Conservation (phyloP, 2,113 vertebrate species). For the Percina caprodes region DNA sequence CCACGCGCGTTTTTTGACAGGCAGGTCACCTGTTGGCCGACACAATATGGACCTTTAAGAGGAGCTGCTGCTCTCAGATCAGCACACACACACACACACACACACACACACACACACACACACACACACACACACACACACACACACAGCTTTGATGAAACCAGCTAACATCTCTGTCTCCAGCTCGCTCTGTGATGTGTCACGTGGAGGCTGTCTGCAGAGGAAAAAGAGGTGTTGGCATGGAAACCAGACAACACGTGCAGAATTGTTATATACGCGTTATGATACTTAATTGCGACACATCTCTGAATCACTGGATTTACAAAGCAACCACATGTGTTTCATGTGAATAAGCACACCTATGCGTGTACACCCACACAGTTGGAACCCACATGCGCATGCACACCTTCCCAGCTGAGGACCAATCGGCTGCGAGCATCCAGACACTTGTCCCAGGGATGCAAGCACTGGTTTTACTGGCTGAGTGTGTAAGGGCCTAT, state of each 20-base stretch:
- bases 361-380: not conserved
- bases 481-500: conserved; percentile 25
- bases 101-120: too few relatives aligned
- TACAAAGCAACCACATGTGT: not conserved
- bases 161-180: conserved; percentile 28
- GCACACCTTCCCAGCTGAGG: conserved; percentile 40
- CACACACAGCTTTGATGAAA: not conserved
- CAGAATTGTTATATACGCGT: not conserved
- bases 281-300: not conserved
- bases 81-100: not conserved
- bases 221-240: conserved; percentile 63
- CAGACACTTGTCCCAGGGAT: conserved; percentile 38
- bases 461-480: conserved; percentile 32
- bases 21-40: conserved; percentile 58
- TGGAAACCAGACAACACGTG: conserved; percentile 71
- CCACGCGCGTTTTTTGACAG: conserved; percentile 31
- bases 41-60: conserved; percentile 18
- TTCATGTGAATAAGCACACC: not conserved
- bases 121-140: too few relatives aligned
- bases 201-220: conserved; percentile 70
- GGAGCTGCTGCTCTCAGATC: conserved; percentile 14
- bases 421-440: conserved; percentile 61
- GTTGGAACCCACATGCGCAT: not conserved
- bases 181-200: conserved; percentile 52
- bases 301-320: not conserved